A percentile compares a stretch with the other conserved stretches of the same genome.
Evolutionary conservation across 53 echinoderm and acorn worm genomes (phyloP).

Genomic region (Glandiceps talaboti): DNA sequence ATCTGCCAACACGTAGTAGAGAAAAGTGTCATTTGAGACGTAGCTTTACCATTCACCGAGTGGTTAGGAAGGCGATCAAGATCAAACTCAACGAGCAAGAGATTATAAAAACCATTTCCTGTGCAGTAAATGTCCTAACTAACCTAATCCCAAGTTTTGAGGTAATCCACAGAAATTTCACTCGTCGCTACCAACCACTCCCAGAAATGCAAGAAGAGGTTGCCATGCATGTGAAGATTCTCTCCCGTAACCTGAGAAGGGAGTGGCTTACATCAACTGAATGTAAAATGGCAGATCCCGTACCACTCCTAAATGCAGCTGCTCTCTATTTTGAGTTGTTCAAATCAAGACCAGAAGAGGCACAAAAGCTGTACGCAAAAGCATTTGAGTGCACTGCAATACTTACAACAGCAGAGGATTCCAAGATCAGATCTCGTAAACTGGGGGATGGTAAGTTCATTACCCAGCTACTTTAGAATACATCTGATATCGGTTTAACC

Average conservation of each 20-base stretch:
- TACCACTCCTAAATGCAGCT: not conserved
- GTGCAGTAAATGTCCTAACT: not conserved
- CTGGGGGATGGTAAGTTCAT: too few relatives aligned
- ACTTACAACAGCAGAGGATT: not conserved
- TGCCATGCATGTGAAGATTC: not conserved
- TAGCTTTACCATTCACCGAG: not conserved
- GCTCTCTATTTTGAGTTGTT: not conserved
- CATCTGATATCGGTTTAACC: too few relatives aligned
- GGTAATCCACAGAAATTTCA: not conserved
- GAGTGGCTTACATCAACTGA: not conserved
- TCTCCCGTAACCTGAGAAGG: not conserved
- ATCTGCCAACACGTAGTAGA: not conserved
- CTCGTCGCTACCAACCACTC: not conserved
- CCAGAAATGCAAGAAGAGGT: not conserved
- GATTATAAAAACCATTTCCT: not conserved
- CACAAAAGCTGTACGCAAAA: not conserved
- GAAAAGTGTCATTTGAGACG: too few relatives aligned
- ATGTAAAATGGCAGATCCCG: not conserved
- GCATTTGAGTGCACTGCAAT: not conserved
- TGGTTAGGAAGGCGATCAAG: not conserved
- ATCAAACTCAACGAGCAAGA: not conserved
- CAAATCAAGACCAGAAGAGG: not conserved
- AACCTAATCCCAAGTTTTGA: not conserved
- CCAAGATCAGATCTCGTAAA: too few relatives aligned
- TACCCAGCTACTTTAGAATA: too few relatives aligned